Base-by-base conservation (phyloP, 2,888 invertebrate genomes). In the Pterostichus niger region DNA sequence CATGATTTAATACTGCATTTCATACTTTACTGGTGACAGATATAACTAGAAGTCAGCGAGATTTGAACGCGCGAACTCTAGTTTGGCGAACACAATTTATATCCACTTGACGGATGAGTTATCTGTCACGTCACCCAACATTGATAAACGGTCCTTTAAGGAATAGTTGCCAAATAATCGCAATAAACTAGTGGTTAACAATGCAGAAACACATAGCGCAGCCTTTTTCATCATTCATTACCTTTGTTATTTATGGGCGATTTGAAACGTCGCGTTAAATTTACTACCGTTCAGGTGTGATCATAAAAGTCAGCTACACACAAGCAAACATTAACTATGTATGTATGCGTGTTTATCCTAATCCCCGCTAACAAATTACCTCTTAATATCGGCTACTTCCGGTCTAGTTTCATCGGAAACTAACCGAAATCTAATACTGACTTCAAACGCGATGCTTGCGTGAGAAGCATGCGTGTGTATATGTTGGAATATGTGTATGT, bases 401-500 rank as follows among this genome's bases (percentile, higher is more conserved):
- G 56, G 56, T 15, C 17, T 56, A 13, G 17, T 56, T 56, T 56
- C 17, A 56, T 56, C 56, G 56, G 56, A 17, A 56, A 56, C 13
- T 17, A 56, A 17, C 56, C 56, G 56, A 56, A 56, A 56, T 17
- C 13, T 56, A 56, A 56, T 56, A 56, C 17, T 56, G 52, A 24
- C 5, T 6, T 6, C 52, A n/a, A 52, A 52, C 52, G 13, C n/a
- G n/a, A 52, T 52, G 6, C 40, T 40, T 49, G 56, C 56, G 56
- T 56, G 56, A 31, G 17, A 9, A 9, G 2, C 15, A 17, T 17
- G 10, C 52, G 1, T 52, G 3, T n/a, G 52, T 13, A 10, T 10
- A n/a, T 52, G 5, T 13, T 0, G 3, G 52, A n/a, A 6, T 24
- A 6, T 24, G 24, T 24, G 3, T 24, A 3, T 24, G 24, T 24